Percentiles rank a stretch among this genome's conserved stretches.
These are phyloP conservation scores for Anser brachyrhynchus DNA, from an alignment of 2,113 vertebrate genomes.

Conservation along the genomic window DNA sequence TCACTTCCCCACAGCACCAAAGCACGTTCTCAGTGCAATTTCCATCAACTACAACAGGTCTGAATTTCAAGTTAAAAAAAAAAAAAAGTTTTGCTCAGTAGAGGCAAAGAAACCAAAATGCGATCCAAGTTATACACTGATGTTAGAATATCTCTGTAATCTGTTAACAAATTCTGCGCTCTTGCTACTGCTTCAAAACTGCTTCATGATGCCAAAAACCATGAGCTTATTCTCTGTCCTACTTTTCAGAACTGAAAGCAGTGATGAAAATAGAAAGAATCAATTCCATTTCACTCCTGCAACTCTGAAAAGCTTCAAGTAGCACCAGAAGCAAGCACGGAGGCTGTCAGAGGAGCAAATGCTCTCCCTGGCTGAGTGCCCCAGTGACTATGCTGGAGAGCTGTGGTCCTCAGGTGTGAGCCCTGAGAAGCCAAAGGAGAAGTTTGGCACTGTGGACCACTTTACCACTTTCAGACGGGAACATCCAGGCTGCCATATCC, in stretches of 20 bases:
- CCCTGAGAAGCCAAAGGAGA: fast-evolving
- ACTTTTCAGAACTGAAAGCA: slow-evolving; percentile 48
- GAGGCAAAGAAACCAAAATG: neutral
- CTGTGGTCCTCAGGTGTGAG: neutral
- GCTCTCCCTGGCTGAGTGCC: neutral
- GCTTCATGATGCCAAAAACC: slow-evolving; percentile 41
- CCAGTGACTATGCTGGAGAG: neutral
- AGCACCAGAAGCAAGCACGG: neutral
- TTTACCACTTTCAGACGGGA: neutral
- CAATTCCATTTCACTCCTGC: slow-evolving; percentile 28
- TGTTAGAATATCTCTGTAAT: slow-evolving; percentile 22
- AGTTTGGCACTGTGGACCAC: neutral
- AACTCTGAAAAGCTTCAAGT: neutral
- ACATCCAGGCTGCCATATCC: neutral
- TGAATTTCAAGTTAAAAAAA: neutral
- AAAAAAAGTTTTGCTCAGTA: neutral
- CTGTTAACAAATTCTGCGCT: slow-evolving; percentile 21
- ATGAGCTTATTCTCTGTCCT: slow-evolving; percentile 52
- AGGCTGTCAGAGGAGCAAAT: neutral
- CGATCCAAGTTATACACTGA: neutral
- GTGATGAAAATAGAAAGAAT: slow-evolving; percentile 63
- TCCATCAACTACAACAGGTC: slow-evolving; percentile 1
- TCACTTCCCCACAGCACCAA: neutral
- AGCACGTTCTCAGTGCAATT: neutral
- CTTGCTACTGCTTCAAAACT: neutral